Percentiles rank a stretch among this genome's conserved stretches.
Evolutionary conservation across 1,140 invertebrate genomes (phyloP).

Genomic region (Maniola jurtina): DNA sequence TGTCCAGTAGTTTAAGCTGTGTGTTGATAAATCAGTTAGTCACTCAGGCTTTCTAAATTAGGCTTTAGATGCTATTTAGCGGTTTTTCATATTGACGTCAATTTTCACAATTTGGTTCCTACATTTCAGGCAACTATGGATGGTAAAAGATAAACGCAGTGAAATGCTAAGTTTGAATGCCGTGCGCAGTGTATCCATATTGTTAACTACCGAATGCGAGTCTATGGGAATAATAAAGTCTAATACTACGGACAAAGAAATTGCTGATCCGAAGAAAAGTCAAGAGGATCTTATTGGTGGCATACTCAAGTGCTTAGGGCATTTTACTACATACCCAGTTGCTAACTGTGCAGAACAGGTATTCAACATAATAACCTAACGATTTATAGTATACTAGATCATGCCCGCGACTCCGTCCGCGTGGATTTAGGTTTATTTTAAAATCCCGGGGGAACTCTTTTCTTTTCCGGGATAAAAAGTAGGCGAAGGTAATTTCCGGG

Average conservation of each 20-base stretch:
- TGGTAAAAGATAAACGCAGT: slow-evolving; percentile 65
- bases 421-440: too few relatives aligned
- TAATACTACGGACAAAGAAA: slow-evolving; percentile 44
- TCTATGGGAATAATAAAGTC: slow-evolving; percentile 64
- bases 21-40: too few relatives aligned
- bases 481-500: too few relatives aligned
- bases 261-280: slow-evolving; percentile 54
- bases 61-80: too few relatives aligned
- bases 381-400: too few relatives aligned
- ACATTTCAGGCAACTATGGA: slow-evolving; percentile 70
- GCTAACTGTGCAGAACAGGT: slow-evolving; percentile 72
- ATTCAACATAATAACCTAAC: slow-evolving; percentile 10
- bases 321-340: slow-evolving; percentile 66
- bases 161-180: slow-evolving; percentile 69
- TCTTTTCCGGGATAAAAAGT: too few relatives aligned
- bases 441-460: too few relatives aligned
- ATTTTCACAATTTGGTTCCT: not conserved
- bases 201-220: slow-evolving; percentile 70
- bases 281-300: slow-evolving; percentile 69
- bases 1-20: too few relatives aligned
- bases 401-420: too few relatives aligned
- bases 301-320: slow-evolving; percentile 73
- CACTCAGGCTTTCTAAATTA: too few relatives aligned
- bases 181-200: slow-evolving; percentile 59
- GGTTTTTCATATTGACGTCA: too few relatives aligned